Conservation (phyloP, 2,888 invertebrate genomes). For the Dynastes maya region DNA sequence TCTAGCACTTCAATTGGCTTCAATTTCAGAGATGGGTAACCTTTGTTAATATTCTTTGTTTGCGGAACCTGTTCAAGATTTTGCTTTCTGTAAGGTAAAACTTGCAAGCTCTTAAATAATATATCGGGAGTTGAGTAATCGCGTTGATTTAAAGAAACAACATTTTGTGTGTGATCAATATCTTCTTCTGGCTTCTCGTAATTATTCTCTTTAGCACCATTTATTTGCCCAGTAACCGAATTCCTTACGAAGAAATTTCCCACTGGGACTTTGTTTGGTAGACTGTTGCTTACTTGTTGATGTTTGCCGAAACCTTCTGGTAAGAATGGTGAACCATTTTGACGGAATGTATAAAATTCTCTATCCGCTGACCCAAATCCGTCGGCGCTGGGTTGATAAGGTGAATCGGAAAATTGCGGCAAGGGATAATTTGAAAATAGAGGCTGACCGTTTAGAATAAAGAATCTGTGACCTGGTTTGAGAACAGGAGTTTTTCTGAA, state of each 20-base stretch:
- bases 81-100: constrained; percentile 22
- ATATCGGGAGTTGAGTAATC: constrained; percentile 51
- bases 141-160: constrained; percentile 57
- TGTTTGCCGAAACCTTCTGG: constrained; percentile 50
- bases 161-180: constrained; percentile 54
- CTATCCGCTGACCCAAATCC: constrained; percentile 25
- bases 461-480: constrained; percentile 73
- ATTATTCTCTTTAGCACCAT: constrained; percentile 53
- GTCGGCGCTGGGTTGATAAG: constrained; percentile 47
- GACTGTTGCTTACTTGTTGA: constrained; percentile 16
- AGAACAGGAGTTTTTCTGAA: constrained; percentile 57
- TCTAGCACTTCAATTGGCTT: constrained; percentile 49
- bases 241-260: constrained; percentile 59
- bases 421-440: constrained; percentile 66
- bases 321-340: constrained; percentile 46
- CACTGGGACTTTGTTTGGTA: constrained; percentile 51
- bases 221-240: constrained; percentile 55
- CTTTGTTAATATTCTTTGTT: constrained; percentile 8
- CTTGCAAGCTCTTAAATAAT: constrained; percentile 10
- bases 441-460: constrained; percentile 74
- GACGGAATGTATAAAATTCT: constrained; percentile 39
- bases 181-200: constrained; percentile 45
- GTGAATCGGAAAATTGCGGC: constrained; percentile 50
- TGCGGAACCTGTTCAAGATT: neutral
- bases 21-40: constrained; percentile 40